These are phyloP conservation scores for Notamacropus eugenii DNA, from an alignment of 2,797 vertebrate genomes.

Conservation along the genomic window DNA sequence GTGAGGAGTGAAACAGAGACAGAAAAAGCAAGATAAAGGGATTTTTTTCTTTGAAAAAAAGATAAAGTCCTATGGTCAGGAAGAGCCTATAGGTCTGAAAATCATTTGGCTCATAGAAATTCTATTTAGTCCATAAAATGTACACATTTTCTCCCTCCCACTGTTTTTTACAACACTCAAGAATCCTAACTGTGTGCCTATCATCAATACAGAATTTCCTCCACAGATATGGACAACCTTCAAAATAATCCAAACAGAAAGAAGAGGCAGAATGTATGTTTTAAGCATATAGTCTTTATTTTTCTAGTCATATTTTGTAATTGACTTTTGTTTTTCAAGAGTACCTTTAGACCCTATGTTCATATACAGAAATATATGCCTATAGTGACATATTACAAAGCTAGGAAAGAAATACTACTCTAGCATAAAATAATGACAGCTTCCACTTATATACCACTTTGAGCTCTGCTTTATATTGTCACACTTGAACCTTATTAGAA, in stretches of 20 bases:
- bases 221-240: not conserved
- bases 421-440: not conserved
- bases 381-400: not conserved
- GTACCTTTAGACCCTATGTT: not conserved
- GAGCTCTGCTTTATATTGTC: not conserved
- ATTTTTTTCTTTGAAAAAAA: not conserved
- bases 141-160: not conserved
- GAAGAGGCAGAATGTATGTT: not conserved
- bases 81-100: not conserved
- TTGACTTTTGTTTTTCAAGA: not conserved
- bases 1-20: not conserved
- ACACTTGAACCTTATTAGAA: not conserved
- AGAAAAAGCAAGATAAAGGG: not conserved
- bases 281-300: not conserved
- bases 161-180: not conserved
- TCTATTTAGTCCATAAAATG: not conserved
- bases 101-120: not conserved
- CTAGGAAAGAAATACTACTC: not conserved
- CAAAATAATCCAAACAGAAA: not conserved
- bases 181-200: not conserved
- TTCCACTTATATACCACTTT: not conserved
- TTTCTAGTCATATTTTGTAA: not conserved
- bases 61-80: not conserved
- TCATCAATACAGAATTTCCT: not conserved
- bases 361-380: not conserved